These are phyloP conservation scores for Lacanobia oleracea DNA, from an alignment of 2,888 invertebrate genomes.

Conservation along the genomic window DNA sequence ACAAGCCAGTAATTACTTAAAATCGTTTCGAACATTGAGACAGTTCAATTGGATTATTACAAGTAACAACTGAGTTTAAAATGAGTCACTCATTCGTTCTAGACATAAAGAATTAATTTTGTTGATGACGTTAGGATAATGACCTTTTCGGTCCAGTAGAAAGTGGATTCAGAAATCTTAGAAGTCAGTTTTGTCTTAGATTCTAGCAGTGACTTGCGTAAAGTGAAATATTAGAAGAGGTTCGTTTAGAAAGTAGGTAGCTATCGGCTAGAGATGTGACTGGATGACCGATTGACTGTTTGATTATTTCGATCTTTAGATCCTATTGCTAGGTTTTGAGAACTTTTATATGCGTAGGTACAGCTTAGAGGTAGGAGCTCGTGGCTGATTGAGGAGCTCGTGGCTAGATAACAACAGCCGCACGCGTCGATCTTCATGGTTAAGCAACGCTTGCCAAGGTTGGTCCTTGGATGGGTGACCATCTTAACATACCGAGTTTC, in stretches of 20 bases:
- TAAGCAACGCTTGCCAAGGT: too few species aligned
- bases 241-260: conserved; percentile 40
- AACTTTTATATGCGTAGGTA: too few species aligned
- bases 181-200: conserved; percentile 6
- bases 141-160: conserved; percentile 43
- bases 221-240: conserved; percentile 18
- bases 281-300: not conserved
- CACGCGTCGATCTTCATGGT: too few species aligned
- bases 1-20: conserved; percentile 49
- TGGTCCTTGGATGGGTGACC: too few species aligned
- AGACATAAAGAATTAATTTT: conserved; percentile 32
- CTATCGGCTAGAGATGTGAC: not conserved
- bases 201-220: conserved; percentile 31
- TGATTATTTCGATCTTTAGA: not conserved
- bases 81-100: conserved; percentile 43
- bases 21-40: conserved; percentile 37
- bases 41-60: conserved; percentile 61
- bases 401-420: too few species aligned
- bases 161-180: conserved; percentile 33
- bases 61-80: conserved; percentile 15
- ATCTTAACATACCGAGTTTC: too few species aligned
- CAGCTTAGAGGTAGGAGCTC: too few species aligned
- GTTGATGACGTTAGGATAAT: conserved; percentile 24
- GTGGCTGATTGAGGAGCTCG: too few species aligned
- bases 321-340: too few species aligned